A percentile compares a stretch with the other conserved stretches of the same genome.
Conservation (phyloP, 2,888 invertebrate genomes). For the Drosophila atripex region DNA sequence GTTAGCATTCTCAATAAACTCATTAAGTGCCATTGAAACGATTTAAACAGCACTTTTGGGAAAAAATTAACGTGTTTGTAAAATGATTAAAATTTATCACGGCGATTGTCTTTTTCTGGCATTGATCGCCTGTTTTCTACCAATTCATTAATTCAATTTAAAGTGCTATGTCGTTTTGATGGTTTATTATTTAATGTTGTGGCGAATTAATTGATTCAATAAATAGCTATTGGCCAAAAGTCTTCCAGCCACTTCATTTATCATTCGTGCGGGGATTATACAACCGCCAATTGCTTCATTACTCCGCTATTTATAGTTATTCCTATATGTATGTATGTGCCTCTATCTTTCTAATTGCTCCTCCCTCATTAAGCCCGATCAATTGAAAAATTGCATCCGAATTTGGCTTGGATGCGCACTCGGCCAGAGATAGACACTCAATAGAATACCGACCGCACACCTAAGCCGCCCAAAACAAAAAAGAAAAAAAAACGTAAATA, state of each 20-base stretch:
- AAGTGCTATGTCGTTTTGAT: not conserved
- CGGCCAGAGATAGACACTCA: slow-evolving; percentile 11
- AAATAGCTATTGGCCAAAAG: not conserved
- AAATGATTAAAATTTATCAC: slow-evolving; percentile 20
- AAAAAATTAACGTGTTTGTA: slow-evolving; percentile 28
- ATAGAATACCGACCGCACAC: slow-evolving; percentile 46
- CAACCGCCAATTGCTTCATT: slow-evolving; percentile 40
- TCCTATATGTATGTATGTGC: slow-evolving; percentile 1
- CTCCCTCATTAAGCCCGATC: slow-evolving; percentile 40
- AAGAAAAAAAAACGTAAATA: slow-evolving; percentile 23
- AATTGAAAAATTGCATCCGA: slow-evolving; percentile 66
- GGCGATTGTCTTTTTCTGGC: not conserved
- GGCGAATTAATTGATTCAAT: not conserved
- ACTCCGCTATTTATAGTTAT: slow-evolving; percentile 28
- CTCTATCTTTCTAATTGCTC: slow-evolving; percentile 25
- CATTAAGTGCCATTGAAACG: slow-evolving; percentile 40
- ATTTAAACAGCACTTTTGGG: slow-evolving; percentile 29
- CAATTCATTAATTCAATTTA: not conserved
- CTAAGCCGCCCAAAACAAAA: slow-evolving; percentile 15
- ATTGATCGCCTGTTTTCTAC: slow-evolving; percentile 3
- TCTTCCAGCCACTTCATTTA: slow-evolving; percentile 4
- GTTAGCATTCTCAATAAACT: slow-evolving; percentile 55
- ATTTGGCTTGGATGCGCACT: slow-evolving; percentile 53
- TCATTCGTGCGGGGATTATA: slow-evolving; percentile 19
- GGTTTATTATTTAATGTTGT: slow-evolving; percentile 1